Evolutionary conservation across 2,797 vertebrate genomes (phyloP).

Genomic region (Discoglossus pictus): DNA sequence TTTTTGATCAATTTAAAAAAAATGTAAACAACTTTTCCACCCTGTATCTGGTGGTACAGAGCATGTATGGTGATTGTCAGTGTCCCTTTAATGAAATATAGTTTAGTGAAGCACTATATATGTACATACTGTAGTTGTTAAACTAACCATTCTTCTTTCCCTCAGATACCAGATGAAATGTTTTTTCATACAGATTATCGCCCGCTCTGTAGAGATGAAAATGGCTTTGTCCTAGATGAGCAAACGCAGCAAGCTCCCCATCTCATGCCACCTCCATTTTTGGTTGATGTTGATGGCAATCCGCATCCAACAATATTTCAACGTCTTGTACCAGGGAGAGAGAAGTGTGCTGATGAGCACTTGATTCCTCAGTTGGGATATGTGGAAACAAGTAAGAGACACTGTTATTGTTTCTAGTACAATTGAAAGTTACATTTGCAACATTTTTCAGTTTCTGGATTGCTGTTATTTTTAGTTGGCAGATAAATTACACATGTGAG

Average conservation of each 20-base stretch:
- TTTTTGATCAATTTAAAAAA: too few species aligned
- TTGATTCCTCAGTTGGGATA: slow-evolving; percentile 95
- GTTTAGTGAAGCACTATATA: too few species aligned
- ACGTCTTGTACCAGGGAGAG: slow-evolving; percentile 91
- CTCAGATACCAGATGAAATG: slow-evolving; percentile 96
- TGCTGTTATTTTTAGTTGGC: too few species aligned
- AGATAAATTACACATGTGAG: too few species aligned
- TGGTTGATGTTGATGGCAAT: slow-evolving; percentile 97
- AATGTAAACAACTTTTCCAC: too few species aligned
- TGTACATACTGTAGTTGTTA: too few species aligned
- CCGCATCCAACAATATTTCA: slow-evolving; percentile 92
- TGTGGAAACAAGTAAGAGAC: slow-evolving; percentile 89
- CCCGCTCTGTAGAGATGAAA: slow-evolving; percentile 89
- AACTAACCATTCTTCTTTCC: slow-evolving; percentile 13
- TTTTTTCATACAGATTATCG: slow-evolving; percentile 99
- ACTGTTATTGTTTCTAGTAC: background rate
- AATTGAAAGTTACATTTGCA: too few species aligned
- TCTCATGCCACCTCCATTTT: slow-evolving; percentile 97
- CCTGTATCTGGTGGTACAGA: too few species aligned
- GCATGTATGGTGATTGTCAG: too few species aligned
- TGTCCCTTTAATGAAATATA: too few species aligned
- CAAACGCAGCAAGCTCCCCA: slow-evolving; percentile 98
- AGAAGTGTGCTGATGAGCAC: slow-evolving; percentile 90
- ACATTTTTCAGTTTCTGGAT: too few species aligned
- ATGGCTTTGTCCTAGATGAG: slow-evolving; percentile 94